Base-by-base conservation (phyloP, 2,888 invertebrate species). In the Acrobasis suavella region DNA sequence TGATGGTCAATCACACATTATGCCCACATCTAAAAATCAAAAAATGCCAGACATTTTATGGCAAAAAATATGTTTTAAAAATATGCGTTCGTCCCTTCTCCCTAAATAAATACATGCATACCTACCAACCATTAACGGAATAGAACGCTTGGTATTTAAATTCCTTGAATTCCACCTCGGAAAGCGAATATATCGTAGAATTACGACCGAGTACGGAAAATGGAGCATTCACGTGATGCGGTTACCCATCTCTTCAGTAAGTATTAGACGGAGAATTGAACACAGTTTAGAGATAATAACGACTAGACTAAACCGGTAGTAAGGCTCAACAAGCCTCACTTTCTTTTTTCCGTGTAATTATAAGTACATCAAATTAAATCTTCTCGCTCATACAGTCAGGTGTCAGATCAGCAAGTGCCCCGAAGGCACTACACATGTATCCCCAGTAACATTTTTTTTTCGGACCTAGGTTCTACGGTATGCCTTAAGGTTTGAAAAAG, bases 101-200 rank as follows among this genome's bases (percentile, higher is more conserved):
- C 9, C 51, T 51, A 9, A 51, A 22, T 8, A 51, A 17, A 51
- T 12, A 12, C 15, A 9, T 17, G 2, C 51, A 51, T 17, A 17
- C 2, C 5, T 51, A 22, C 51, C 22, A 17, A 51, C 10, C 17
- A 17, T 51, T 54, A 38, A 38, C 12, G 22, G 37, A 42, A 17
- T 42, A 22, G 22, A 42, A 50, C 37, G 8, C 39, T 59, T 12
- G 39, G 42, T 17, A 60, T 52, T 50, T 50, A 59, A 50, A 50
- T 59, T 17, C 51, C 22, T 14, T 42, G 60, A 17, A 52, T 17
- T 22, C 39, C 39, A 39, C 32, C 32, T 37, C 59, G 15, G 15
- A 15, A 7, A 52, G 42, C 51, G 50, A 51, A 50, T 59, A 38
- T 50, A 60, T 51, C 51, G 60, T 39, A 12, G 60, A 42, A 52